phyloP scores from a whole-genome alignment of 1,140 invertebrate genomes.

The Platorchestia sp. region DNA sequence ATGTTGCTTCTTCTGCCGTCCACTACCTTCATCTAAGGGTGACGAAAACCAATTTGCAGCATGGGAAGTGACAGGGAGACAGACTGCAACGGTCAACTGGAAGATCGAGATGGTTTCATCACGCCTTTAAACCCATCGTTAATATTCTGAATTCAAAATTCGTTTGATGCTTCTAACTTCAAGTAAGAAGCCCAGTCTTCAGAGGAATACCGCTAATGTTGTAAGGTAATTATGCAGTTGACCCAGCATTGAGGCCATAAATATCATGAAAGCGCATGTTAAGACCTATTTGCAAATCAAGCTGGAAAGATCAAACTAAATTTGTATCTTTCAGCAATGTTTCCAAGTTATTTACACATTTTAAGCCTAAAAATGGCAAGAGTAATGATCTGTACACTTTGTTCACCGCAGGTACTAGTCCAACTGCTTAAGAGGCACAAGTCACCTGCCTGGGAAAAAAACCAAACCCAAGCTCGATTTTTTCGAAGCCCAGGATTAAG shows the following conservation, averaged over 20 bases:
- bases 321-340: not conserved
- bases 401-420: not conserved
- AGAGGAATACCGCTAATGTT: not conserved
- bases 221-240: not conserved
- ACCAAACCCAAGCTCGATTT: not conserved
- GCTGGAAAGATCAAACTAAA: not conserved
- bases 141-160: not conserved
- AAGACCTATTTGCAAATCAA: not conserved
- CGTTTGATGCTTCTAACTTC: not conserved
- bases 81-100: not conserved
- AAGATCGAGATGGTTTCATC: not conserved
- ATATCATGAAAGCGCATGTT: not conserved
- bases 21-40: not conserved
- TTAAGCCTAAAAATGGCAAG: slow-evolving; percentile 8
- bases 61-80: not conserved
- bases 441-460: not conserved
- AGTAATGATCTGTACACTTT: not conserved
- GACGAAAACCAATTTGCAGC: not conserved
- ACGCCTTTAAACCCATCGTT: not conserved
- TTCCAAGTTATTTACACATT: not conserved
- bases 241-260: not conserved
- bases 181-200: not conserved
- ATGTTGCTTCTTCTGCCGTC: not conserved
- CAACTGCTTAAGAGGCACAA: not conserved
- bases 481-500: not conserved